These are phyloP conservation scores for Nibea albiflora DNA, from an alignment of 2,113 vertebrate genomes.

Conservation along the genomic window DNA sequence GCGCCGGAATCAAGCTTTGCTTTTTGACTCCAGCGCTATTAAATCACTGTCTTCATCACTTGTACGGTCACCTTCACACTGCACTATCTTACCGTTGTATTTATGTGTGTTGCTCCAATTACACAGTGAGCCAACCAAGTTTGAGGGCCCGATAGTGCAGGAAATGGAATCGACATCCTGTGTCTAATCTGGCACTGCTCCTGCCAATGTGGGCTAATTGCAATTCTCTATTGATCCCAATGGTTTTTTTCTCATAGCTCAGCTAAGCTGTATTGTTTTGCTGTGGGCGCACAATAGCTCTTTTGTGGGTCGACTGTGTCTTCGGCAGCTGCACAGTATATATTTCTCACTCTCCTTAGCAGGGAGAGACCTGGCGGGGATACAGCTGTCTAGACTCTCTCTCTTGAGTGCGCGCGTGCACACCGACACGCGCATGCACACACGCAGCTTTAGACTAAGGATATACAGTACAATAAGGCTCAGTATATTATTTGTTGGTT, in stretches of 20 bases:
- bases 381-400: slow-evolving; percentile 61
- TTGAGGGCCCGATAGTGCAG: slow-evolving; percentile 80
- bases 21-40: background rate
- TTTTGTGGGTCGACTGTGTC: slow-evolving; percentile 75
- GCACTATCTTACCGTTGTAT: slow-evolving; percentile 17
- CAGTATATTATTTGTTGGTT: slow-evolving; percentile 8
- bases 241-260: slow-evolving; percentile 73
- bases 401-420: slow-evolving; percentile 23
- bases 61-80: slow-evolving; percentile 48
- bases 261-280: slow-evolving; percentile 78
- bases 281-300: slow-evolving; percentile 75
- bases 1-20: background rate
- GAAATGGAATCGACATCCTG: slow-evolving; percentile 85
- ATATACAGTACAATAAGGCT: slow-evolving; percentile 20
- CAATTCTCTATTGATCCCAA: slow-evolving; percentile 84
- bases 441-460: background rate
- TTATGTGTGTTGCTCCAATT: slow-evolving; percentile 67
- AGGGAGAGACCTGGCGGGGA: slow-evolving; percentile 59
- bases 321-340: slow-evolving; percentile 69
- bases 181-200: slow-evolving; percentile 82
- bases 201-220: slow-evolving; percentile 85
- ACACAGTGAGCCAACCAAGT: slow-evolving; percentile 73
- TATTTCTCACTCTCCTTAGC: slow-evolving; percentile 72
- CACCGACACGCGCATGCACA: background rate
- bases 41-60: slow-evolving; percentile 15